Base-by-base conservation (phyloP, 2,113 vertebrate genomes). In the Eolophus roseicapilla region DNA sequence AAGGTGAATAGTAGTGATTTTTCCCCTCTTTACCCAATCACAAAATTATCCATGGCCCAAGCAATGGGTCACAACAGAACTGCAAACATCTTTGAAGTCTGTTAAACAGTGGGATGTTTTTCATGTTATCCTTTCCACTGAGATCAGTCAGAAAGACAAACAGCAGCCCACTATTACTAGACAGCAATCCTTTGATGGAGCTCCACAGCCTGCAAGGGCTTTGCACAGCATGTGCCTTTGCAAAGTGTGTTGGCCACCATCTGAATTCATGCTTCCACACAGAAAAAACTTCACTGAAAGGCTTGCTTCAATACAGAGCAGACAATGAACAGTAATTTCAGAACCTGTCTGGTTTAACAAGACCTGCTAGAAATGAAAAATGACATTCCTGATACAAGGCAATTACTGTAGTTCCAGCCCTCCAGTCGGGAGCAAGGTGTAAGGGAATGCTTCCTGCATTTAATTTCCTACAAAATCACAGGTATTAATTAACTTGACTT, bases 321-420 rank as follows among this genome's bases (percentile, higher is more conserved):
- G 84, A 92, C 70, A 85, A 76, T 37, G 90, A 95, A 47, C 49
- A 57, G 92, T 24, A 91, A 96, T 96, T 96, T 87, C 89, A 85
- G 94, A 79, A 82, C 37, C 90, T 87, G 82, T 77, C 82, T 82
- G 92, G 39, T 82, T 84, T 75, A 94, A 93, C 25, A 83, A 81
- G 82, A 49, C 55, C 71, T 93, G 85, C 82, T 84, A 71, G 82
- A 94, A 96, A 94, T 95, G 92, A 96, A 93, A 97, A 95, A 93
- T 95, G 41, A 90, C 93, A 86, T 95, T 79, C 53, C 53, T 27
- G 50, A 70, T 97, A 76, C 75, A 60, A 93, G 49, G 57, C 73
- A 96, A 88, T 97, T 95, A 82, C 74, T 62, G 73, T 15, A 47
- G 88, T 76, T 95, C 28, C 92, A 94, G 90, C 25, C 57, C 65